Base-by-base conservation (phyloP, 2,888 invertebrate species). In the Mimachlamys varia region DNA sequence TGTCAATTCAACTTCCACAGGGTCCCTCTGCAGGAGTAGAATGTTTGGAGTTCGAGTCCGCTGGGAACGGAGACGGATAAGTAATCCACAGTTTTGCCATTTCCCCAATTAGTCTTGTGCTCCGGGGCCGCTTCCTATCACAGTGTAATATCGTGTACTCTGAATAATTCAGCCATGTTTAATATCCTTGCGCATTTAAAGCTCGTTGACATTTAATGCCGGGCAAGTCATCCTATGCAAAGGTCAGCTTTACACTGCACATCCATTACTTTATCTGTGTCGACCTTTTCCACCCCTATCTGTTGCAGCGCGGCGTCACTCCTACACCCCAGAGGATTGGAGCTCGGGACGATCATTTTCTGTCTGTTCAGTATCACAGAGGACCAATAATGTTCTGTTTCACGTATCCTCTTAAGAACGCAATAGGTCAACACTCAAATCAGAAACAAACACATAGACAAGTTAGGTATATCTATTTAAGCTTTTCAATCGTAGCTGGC, bases 111-210 rank as follows among this genome's bases (percentile, higher is more conserved):
- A 76, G 76, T 76, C 76, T 76, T 27, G 76, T 76, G 76, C 76
- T 76, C 76, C 76, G 33, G 76, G 76, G 76, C 15, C 33, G 76
- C 76, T 76, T 76, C 33, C 2, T 76, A 76, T 76, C 76, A 76
- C 76, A 76, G 33, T 27, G 76, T 76, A 76, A 33, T 33, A 76
- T 76, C 76, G 76, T 76, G 76, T 33, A 76, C 10, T 33, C 76
- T 76, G 33, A 76, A 76, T 76, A 33, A 76, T 76, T 76, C 33
- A 76, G 5, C 15, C 76, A 12, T 76, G 76, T 76, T 76, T 76
- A 76, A 76, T 76, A 76, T 76, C 76, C 76, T 76, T 76, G 76
- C 76, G 76, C 76, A 76, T 76, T 76, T 76, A 76, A 76, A 76
- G 76, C 76, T 76, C 76, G 27, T 76, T 76, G 76, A 76, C 76